Conservation (phyloP, 2,797 vertebrate genomes). For the Premnoplex brunnescens region DNA sequence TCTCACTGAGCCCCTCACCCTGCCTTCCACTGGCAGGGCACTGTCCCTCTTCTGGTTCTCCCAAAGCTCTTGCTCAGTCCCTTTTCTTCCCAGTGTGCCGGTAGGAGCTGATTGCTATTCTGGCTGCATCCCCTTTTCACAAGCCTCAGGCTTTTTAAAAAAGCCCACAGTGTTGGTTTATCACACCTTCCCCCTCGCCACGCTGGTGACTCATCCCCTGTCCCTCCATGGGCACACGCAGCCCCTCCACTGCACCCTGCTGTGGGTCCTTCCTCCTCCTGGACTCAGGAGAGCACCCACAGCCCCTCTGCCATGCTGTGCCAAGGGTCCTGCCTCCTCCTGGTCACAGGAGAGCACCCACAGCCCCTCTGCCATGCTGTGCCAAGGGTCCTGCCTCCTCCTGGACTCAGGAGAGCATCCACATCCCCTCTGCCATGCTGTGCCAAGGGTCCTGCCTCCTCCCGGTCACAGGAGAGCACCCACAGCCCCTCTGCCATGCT, state of each 20-base stretch:
- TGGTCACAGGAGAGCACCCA: not conserved
- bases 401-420: not conserved
- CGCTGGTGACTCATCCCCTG: not conserved
- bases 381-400: not conserved
- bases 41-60: not conserved
- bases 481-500: rapidly evolving
- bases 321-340: not conserved
- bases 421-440: rapidly evolving
- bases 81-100: rapidly evolving
- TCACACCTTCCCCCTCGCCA: not conserved
- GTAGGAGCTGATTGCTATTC: not conserved
- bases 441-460: not conserved
- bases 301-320: rapidly evolving
- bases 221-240: not conserved
- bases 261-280: not conserved
- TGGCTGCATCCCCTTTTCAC: not conserved
- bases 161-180: not conserved
- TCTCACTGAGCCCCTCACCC: not conserved
- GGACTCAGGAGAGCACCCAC: not conserved
- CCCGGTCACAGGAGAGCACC: not conserved
- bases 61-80: not conserved
- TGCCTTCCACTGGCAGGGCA: rapidly evolving
- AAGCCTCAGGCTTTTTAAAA: not conserved
- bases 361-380: rapidly evolving
- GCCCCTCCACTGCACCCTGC: rapidly evolving